Evolutionary conservation across 2,888 invertebrate genomes (phyloP), one percentile per base, ranked within the genome.

Genomic region (Phyllotreta cruciferae): DNA sequence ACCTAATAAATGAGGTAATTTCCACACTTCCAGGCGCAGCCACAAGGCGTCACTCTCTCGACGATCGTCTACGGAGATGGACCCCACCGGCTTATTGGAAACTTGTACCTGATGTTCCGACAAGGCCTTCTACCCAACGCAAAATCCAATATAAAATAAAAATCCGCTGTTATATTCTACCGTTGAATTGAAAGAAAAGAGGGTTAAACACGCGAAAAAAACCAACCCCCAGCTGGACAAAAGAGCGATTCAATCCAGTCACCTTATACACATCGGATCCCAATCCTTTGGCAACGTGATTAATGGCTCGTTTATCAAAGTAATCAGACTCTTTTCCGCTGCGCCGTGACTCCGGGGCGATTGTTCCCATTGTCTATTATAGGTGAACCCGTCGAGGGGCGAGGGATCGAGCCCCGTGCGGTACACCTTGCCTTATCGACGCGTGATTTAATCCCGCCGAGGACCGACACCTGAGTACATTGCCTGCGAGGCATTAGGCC

Each of bases 1-100:
- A 81, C 81, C 82, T 82, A 82, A 82, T 82, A 82, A 82, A 82
- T 81, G 82, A 82, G 82, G 81, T 82, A 82, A 82, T 82, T 82
- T 82, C 81, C 81, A 81, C 82, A 82, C 81, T 81, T 82, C 78
- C 78, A 78, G 77, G 73, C 75, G 69, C 74, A 74, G 80, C 81
- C 81, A 77, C 81, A 81, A 81, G 80, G 80, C 80, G 78, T 79
- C 79, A 78, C 76, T 77, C 75, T 71, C 42, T 13, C 66, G 71
- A 57, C 67, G 13, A 44, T 42, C 11, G 44, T 42, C 44, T 56
- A 49, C 39, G 55, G 69, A 71, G 74, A 74, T 75, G 75, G 75
- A 74, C 76, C 71, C 24, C 68, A 66, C 72, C 34, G 75, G 76
- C 78, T 80, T 80, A 80, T 79, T 80, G 78, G 79, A 79, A 24